Percentiles rank a stretch among this genome's conserved stretches.
Evolutionary conservation across 2,888 invertebrate species (phyloP).

Genomic region (Ceriagrion tenellum): DNA sequence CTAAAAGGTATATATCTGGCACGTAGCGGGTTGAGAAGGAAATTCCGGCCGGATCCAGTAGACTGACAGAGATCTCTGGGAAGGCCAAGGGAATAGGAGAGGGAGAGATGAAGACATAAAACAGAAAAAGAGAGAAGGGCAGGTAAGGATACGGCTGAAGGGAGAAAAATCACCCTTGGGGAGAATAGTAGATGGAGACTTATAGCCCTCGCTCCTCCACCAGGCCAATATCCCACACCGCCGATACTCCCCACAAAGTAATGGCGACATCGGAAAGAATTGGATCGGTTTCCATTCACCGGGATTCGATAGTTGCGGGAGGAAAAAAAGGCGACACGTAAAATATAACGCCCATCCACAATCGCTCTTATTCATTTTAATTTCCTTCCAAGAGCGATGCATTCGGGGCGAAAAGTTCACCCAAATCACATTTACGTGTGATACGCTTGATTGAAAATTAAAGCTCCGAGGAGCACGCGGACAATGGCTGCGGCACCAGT

Average conservation of each 20-base stretch:
- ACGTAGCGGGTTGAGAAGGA: not conserved
- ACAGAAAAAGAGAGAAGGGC: not conserved
- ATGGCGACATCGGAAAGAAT: constrained; percentile 20
- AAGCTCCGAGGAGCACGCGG: too few species aligned
- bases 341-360: not conserved
- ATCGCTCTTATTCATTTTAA: not conserved
- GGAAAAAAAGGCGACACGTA: not conserved
- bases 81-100: not conserved
- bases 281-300: not conserved
- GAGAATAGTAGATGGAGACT: not conserved
- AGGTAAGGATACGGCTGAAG: not conserved
- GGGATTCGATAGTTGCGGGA: not conserved
- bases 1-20: not conserved
- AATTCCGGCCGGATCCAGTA: too few species aligned
- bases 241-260: not conserved
- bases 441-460: too few species aligned
- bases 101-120: not conserved
- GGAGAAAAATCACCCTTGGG: not conserved
- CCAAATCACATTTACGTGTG: too few species aligned
- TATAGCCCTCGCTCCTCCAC: not conserved
- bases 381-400: not conserved
- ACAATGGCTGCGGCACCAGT: too few species aligned
- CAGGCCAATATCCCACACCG: not conserved
- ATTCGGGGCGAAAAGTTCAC: not conserved
- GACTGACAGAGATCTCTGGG: too few species aligned